Evolutionary conservation across 1,140 invertebrate genomes (phyloP).

Genomic region (Caenorhabditis briggsae): DNA sequence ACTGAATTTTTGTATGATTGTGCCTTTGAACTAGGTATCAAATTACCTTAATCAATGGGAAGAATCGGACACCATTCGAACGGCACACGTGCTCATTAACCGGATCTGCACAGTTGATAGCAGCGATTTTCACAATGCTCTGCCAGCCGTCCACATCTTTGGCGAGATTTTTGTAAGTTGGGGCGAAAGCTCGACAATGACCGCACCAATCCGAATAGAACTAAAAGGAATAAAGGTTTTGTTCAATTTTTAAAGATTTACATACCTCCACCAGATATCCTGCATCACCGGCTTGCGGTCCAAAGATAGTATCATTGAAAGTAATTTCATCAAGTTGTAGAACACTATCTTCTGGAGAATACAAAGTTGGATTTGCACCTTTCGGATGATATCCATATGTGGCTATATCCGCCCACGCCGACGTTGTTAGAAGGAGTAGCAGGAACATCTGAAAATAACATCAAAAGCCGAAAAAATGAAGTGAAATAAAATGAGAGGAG

Average conservation of each 20-base stretch:
- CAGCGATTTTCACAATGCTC: constrained; percentile 66
- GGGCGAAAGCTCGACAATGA: constrained; percentile 67
- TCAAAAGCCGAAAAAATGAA: constrained; percentile 1
- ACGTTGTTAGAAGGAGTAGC: constrained; percentile 56
- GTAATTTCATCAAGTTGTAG: constrained; percentile 75
- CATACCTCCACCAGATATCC: constrained; percentile 73
- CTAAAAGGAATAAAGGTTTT: constrained; percentile 44
- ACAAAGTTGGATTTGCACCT: constrained; percentile 76
- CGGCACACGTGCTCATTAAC: constrained; percentile 65
- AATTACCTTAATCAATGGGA: constrained; percentile 68
- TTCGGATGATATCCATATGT: constrained; percentile 71
- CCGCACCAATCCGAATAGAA: constrained; percentile 71
- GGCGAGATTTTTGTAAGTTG: constrained; percentile 66
- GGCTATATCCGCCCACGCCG: constrained; percentile 64
- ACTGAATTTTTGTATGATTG: constrained; percentile 67
- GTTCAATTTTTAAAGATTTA: not conserved
- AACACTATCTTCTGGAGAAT: constrained; percentile 70
- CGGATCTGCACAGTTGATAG: constrained; percentile 69
- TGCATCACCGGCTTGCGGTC: constrained; percentile 67
- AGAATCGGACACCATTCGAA: constrained; percentile 67
- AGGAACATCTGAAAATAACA: constrained; percentile 59
- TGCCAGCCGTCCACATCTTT: constrained; percentile 66
- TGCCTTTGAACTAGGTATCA: not conserved
- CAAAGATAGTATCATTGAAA: constrained; percentile 77
- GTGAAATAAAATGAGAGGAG: not conserved